A percentile compares a stretch with the other conserved stretches of the same genome.
phyloP scores from a whole-genome alignment of 2,113 vertebrate species.

The Benitochromis conjunctus region DNA sequence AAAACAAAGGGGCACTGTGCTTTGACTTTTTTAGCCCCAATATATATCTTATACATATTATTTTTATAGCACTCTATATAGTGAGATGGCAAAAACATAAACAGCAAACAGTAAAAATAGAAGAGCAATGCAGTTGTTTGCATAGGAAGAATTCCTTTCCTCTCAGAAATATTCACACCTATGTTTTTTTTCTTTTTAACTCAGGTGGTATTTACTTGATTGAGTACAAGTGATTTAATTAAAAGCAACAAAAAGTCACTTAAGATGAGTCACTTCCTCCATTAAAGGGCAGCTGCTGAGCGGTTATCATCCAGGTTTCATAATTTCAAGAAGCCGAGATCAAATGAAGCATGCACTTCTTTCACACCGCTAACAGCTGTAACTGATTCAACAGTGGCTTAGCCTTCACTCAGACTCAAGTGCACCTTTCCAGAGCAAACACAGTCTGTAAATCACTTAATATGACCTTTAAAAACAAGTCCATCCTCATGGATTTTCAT shows the following conservation, averaged over 20 bases:
- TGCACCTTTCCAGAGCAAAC: neutral
- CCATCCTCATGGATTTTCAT: neutral
- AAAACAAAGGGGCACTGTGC: neutral
- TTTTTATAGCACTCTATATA: neutral
- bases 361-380: neutral
- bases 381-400: neutral
- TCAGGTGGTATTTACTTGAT: neutral
- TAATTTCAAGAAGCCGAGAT: neutral
- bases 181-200: neutral
- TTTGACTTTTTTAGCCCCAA: neutral
- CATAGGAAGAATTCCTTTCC: neutral
- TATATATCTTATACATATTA: no score
- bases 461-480: slow-evolving; percentile 21
- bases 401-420: neutral
- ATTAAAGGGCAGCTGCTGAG: slow-evolving; percentile 4
- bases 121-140: neutral
- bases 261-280: neutral
- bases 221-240: slow-evolving; percentile 26
- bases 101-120: neutral
- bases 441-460: neutral
- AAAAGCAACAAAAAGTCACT: neutral
- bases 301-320: neutral
- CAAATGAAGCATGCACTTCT: neutral
- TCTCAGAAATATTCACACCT: neutral
- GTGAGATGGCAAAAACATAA: neutral